These are phyloP conservation scores for Lasioglossum figueresi DNA, from an alignment of 2,888 invertebrate species.

Conservation along the genomic window DNA sequence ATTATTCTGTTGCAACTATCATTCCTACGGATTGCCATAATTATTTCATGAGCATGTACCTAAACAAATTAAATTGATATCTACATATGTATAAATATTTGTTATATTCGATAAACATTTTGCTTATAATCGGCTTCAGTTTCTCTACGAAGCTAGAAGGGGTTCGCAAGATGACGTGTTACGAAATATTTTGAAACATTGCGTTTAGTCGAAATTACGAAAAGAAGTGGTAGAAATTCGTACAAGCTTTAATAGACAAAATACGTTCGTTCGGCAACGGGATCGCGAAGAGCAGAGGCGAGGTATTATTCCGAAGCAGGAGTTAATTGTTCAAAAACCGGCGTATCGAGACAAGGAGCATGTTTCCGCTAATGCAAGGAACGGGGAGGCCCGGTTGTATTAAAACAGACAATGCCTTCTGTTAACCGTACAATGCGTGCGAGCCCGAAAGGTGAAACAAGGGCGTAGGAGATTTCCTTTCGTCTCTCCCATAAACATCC, in stretches of 20 bases:
- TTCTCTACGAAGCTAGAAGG: too few relatives aligned
- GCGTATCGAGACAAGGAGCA: not conserved
- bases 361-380: not conserved
- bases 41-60: too few relatives aligned
- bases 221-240: not conserved
- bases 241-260: not conserved
- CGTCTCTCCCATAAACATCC: constrained; percentile 17
- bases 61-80: too few relatives aligned
- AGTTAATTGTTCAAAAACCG: constrained; percentile 1
- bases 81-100: too few relatives aligned
- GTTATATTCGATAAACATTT: too few relatives aligned
- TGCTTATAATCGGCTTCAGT: too few relatives aligned
- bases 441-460: not conserved
- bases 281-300: not conserved
- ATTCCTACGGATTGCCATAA: too few relatives aligned
- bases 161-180: too few relatives aligned
- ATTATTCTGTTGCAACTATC: too few relatives aligned
- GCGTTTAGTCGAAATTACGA: not conserved
- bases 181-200: too few relatives aligned
- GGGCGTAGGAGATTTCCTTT: constrained; percentile 11
- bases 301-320: not conserved
- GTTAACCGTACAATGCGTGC: constrained; percentile 23
- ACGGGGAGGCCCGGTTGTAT: not conserved
- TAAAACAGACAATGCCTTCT: constrained; percentile 1
- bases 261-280: not conserved